Evolutionary conservation across 2,888 invertebrate species (phyloP).

Genomic region (Graphium colonna): DNA sequence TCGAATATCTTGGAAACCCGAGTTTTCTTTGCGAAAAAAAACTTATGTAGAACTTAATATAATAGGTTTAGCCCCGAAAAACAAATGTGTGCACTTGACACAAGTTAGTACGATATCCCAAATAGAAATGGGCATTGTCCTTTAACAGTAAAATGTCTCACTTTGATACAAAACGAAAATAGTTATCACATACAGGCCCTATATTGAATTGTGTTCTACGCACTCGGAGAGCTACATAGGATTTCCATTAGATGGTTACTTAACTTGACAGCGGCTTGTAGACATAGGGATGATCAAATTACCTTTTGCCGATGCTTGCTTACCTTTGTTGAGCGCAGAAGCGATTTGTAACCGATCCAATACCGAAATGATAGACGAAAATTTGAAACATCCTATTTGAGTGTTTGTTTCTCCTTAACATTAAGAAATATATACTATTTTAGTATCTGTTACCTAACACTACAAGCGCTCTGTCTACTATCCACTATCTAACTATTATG

Average conservation of each 20-base stretch:
- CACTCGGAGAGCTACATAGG: conserved; percentile 57
- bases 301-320: conserved; percentile 46
- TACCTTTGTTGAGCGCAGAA: conserved; percentile 35
- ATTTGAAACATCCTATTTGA: background rate
- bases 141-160: background rate
- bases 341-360: conserved; percentile 13
- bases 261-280: conserved; percentile 57
- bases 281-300: conserved; percentile 63
- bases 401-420: too few species aligned
- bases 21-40: too few species aligned
- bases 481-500: too few species aligned
- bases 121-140: too few species aligned
- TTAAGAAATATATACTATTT: too few species aligned
- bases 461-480: too few species aligned
- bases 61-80: too few species aligned
- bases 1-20: too few species aligned
- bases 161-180: conserved; percentile 18
- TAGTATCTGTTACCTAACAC: too few species aligned
- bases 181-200: conserved; percentile 6
- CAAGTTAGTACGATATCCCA: too few species aligned
- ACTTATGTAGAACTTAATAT: too few species aligned
- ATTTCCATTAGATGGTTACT: conserved; percentile 70
- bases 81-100: too few species aligned
- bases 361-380: background rate
- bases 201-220: conserved; percentile 37